Percentiles rank a stretch among this genome's conserved stretches.
Conservation (phyloP, 2,113 vertebrate genomes). For the Lanius collurio region DNA sequence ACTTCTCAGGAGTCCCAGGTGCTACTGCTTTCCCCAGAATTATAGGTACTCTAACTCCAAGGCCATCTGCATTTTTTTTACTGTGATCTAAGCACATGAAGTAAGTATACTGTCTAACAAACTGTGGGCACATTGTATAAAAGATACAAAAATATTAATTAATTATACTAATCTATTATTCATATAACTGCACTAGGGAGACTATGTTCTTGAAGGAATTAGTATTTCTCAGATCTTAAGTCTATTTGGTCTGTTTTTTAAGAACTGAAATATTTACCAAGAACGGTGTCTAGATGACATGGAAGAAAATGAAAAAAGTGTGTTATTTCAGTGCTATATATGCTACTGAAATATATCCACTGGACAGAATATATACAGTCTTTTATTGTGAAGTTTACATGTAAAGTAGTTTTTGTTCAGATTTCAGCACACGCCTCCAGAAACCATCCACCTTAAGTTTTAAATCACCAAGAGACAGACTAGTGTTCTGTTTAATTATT, state of each 20-base stretch:
- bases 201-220: neutral
- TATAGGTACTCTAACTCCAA: neutral
- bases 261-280: neutral
- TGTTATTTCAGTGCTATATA: neutral
- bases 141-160: constrained; percentile 26
- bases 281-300: neutral
- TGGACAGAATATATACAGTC: neutral
- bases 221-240: constrained; percentile 4
- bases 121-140: neutral
- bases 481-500: constrained; percentile 74
- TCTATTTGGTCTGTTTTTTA: neutral
- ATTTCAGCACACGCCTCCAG: neutral
- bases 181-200: neutral
- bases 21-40: neutral
- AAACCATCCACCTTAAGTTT: constrained; percentile 8
- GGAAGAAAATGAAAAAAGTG: neutral
- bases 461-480: constrained; percentile 10
- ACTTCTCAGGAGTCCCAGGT: neutral
- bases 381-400: neutral
- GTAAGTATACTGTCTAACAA: neutral
- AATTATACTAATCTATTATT: constrained; percentile 46
- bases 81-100: neutral
- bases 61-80: neutral
- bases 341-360: neutral
- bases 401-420: neutral